phyloP scores from a whole-genome alignment of 2,888 invertebrate species.

The Tupiocoris notatus region DNA sequence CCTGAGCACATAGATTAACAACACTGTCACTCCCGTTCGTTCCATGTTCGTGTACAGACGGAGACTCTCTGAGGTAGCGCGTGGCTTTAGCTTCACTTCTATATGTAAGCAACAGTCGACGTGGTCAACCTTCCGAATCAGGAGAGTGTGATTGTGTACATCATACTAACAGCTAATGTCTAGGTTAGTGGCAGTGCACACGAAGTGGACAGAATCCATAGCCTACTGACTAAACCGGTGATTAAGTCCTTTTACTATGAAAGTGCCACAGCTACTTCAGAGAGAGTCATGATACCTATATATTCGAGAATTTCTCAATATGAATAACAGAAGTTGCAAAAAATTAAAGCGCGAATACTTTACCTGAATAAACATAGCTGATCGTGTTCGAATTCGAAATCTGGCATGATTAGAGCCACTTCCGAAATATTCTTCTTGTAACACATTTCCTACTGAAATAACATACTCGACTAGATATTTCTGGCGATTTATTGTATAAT shows the following conservation, averaged over 20 bases:
- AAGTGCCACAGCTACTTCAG: not conserved
- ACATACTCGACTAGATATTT: too few relatives aligned
- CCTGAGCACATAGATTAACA: conserved; percentile 16
- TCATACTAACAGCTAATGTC: conserved; percentile 1
- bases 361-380: too few relatives aligned
- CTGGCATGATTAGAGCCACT: too few relatives aligned
- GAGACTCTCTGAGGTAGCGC: not conserved
- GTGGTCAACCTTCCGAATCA: conserved; percentile 16
- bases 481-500: too few relatives aligned
- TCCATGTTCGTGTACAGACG: conserved; percentile 7
- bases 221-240: not conserved
- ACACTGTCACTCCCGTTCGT: conserved; percentile 1
- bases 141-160: not conserved
- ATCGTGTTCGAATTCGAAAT: too few relatives aligned
- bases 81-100: conserved; percentile 15
- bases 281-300: conserved; percentile 22
- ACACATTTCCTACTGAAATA: too few relatives aligned
- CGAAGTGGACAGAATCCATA: conserved; percentile 19
- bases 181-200: not conserved
- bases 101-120: conserved; percentile 32
- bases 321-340: too few relatives aligned
- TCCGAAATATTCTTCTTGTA: too few relatives aligned
- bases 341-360: too few relatives aligned
- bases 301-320: too few relatives aligned
- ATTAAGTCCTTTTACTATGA: not conserved